Evolutionary conservation across 2,113 vertebrate genomes (phyloP).

Genomic region (Chloropsis hardwickii): DNA sequence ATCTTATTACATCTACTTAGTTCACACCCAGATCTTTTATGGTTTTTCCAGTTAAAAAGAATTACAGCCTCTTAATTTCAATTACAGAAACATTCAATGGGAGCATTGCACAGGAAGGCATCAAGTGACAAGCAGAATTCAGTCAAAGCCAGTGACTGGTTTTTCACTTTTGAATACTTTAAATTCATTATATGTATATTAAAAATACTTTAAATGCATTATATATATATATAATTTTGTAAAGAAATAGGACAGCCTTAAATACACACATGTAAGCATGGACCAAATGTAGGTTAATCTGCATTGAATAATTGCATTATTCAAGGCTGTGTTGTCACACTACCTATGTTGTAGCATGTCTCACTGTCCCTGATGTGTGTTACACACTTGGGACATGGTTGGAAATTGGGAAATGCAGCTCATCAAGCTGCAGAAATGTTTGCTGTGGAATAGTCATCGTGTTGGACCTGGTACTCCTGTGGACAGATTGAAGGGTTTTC

Average conservation of each 20-base stretch:
- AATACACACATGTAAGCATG: neutral
- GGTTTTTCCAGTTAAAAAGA: neutral
- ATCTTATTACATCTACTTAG: neutral
- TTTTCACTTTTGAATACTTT: neutral
- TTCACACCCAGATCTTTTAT: neutral
- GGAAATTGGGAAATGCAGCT: neutral
- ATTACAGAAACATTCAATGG: neutral
- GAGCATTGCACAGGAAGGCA: fast-evolving
- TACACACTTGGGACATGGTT: neutral
- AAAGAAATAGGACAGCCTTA: neutral
- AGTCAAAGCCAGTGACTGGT: neutral
- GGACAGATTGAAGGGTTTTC: neutral
- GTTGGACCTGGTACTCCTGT: neutral
- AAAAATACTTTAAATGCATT: neutral
- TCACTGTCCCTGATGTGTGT: neutral
- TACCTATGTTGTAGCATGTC: fast-evolving
- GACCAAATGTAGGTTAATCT: neutral
- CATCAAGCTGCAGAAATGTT: neutral
- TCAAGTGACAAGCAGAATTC: neutral
- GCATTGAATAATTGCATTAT: neutral
- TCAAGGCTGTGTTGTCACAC: neutral
- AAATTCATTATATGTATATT: neutral
- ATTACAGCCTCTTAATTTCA: neutral
- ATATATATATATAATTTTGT: neutral
- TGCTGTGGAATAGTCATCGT: neutral